Base-by-base conservation (phyloP, 1,140 invertebrate genomes). In the Drosophila suzukii region DNA sequence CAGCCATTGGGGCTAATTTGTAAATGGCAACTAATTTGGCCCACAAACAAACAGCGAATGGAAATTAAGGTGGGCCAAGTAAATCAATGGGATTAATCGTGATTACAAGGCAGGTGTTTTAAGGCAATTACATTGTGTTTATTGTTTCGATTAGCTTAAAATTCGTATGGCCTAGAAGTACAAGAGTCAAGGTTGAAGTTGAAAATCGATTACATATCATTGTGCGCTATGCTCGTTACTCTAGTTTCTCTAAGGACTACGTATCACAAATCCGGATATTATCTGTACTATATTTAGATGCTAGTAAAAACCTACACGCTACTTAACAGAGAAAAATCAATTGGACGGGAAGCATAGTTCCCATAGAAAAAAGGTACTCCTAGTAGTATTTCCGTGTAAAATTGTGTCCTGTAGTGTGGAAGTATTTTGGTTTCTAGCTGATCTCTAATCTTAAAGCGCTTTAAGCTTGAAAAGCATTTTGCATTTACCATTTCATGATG, bases 181-280 rank as follows among this genome's bases (percentile, higher is more conserved):
- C 61, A 57, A 39, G 34, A 62, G 50, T 79, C 49, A 57, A 47
- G 57, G 57, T 39, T 66, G 70, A 78, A 75, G 63, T 73, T 67
- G 38, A 76, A 79, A 70, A 83, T 77, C 50, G 62, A 74, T 83
- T 63, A 67, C 30, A 36, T 20, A 71, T 60, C 65, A 15, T 82
- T 88, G 83, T 89, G 84, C 83, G 83, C 83, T 88, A 71, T 74
- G 84, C 80, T 75, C 17, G 20, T 73, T 74, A 71, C 41, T 59
- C 61, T 79, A 75, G 41, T 81, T 65, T 60, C 8, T 46, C 62
- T 81, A 85, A 38, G 13, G 43, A 43, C 59, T 81, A 84, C 43
- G 81, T 89, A 88, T 88, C 84, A 89, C 83, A 88, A 53, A 88
- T 80, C 47, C 53, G 83, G 83, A 88, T 88, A 88, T 88, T 74